Evolutionary conservation across 2,888 invertebrate genomes (phyloP), one percentile per base, ranked within the genome.

Genomic region (Reticulitermes lucifugus): DNA sequence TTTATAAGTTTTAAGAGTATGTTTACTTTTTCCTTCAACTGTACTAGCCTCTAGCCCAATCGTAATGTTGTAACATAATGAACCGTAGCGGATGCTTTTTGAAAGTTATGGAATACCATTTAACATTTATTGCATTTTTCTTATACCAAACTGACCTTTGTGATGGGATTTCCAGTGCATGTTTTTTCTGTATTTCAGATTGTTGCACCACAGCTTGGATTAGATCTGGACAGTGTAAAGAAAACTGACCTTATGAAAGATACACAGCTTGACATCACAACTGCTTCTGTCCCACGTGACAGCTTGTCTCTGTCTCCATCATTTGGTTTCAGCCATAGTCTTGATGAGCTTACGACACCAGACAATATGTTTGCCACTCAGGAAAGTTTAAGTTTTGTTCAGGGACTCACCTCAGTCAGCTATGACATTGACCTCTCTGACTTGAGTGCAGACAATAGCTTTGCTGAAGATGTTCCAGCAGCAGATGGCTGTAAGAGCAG

Each of bases 351-450:
- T 84, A 91, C 93, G 88, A 94, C 94, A 0, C 94, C 94, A 0
- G 95, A 95, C 83, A 94, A 95, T 83, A 94, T 94, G 59, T 92
- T 91, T 81, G 91, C 90, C 0, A 88, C 90, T 14, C 87, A 87
- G 25, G 87, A 86, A 55, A 87, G 87, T 71, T 81, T 87, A 35
- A 86, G 85, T 83, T 87, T 86, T 79, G 87, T 87, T 43, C 92
- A 94, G 22, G 94, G 94, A 0, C 89, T 96, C 46, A 93, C 94
- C 7, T 84, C 94, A 88, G 93, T 96, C 22, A 95, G 95, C 89
- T 96, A 96, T 87, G 96, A 96, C 88, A 95, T 96, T 85, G 95
- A 96, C 89, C 91, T 95, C 85, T 95, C 95, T 5, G 96, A 96
- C 90, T 91, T 95, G 71, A 95, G 95, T 88, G 94, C 93, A 0